phyloP scores from a whole-genome alignment of 2,888 invertebrate genomes.

The Heteromyza rotundicornis region DNA sequence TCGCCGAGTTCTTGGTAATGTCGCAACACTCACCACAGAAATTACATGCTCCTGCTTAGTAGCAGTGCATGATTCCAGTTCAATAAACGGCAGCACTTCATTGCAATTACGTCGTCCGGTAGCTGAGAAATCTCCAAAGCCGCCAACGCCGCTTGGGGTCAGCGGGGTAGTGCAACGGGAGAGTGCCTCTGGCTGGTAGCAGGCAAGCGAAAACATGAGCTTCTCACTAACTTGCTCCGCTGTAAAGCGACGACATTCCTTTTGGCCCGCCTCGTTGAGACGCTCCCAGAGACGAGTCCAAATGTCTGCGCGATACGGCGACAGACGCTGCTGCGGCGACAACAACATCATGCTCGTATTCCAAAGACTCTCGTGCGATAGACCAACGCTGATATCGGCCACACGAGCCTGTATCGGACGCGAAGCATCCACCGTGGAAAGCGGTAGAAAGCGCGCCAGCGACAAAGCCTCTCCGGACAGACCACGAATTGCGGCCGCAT shows the following conservation, averaged over 20 bases:
- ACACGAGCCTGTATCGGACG: conserved; percentile 62
- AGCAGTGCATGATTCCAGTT: conserved; percentile 84
- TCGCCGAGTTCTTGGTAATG: too few relatives aligned
- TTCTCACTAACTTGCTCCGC: conserved; percentile 78
- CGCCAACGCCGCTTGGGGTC: conserved; percentile 72
- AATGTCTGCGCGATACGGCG: conserved; percentile 81
- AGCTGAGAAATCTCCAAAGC: conserved; percentile 64
- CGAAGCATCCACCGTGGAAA: conserved; percentile 66
- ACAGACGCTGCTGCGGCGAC: conserved; percentile 81
- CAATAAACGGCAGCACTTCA: conserved; percentile 78
- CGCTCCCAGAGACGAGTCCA: conserved; percentile 85
- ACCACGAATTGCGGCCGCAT: conserved; percentile 74
- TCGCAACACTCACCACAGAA: conserved; percentile 70
- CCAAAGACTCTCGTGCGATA: conserved; percentile 79
- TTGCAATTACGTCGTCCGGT: conserved; percentile 62
- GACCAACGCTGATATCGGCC: conserved; percentile 66
- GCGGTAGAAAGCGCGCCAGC: conserved; percentile 74
- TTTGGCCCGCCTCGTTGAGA: conserved; percentile 67
- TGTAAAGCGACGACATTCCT: conserved; percentile 70
- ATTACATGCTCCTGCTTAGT: conserved; percentile 88
- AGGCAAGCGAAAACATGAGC: conserved; percentile 78
- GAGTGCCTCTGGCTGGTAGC: conserved; percentile 85
- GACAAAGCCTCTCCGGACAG: conserved; percentile 74
- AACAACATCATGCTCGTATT: conserved; percentile 83
- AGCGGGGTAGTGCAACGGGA: conserved; percentile 85